Evolutionary conservation across 2,888 invertebrate genomes (phyloP).

Genomic region (Hypena proboscidalis): DNA sequence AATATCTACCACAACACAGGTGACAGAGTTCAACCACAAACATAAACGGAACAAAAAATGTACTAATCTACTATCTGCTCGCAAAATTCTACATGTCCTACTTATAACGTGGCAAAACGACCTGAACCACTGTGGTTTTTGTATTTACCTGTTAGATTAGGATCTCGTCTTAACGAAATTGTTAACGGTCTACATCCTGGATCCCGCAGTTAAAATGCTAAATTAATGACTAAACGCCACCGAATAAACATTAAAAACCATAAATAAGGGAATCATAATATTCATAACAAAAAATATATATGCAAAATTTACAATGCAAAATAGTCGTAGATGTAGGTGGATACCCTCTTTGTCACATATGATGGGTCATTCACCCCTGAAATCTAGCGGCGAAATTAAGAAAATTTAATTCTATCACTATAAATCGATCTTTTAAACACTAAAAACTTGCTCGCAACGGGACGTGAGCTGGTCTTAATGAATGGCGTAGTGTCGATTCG

Average conservation of each 20-base stretch:
- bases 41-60: constrained; percentile 7
- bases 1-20: background rate
- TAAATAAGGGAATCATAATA: constrained; percentile 56
- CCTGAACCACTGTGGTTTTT: constrained; percentile 27
- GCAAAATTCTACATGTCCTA: constrained; percentile 17
- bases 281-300: constrained; percentile 50
- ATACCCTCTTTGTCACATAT: constrained; percentile 43
- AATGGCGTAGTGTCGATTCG: constrained; percentile 24
- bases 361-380: constrained; percentile 45
- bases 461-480: constrained; percentile 27
- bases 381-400: constrained; percentile 33
- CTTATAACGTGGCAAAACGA: constrained; percentile 14
- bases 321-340: constrained; percentile 48
- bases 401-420: constrained; percentile 37
- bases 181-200: constrained; percentile 47
- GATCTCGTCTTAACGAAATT: constrained; percentile 37
- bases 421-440: constrained; percentile 38
- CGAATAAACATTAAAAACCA: constrained; percentile 30
- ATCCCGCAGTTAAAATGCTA: constrained; percentile 32
- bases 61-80: constrained; percentile 24
- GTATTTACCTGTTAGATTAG: constrained; percentile 47
- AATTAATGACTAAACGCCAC: constrained; percentile 18
- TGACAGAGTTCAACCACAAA: constrained; percentile 3
- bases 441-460: constrained; percentile 29
- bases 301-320: constrained; percentile 45